A percentile compares a stretch with the other conserved stretches of the same genome.
Conservation (phyloP, 2,113 vertebrate species). For the Haemorhous mexicanus region DNA sequence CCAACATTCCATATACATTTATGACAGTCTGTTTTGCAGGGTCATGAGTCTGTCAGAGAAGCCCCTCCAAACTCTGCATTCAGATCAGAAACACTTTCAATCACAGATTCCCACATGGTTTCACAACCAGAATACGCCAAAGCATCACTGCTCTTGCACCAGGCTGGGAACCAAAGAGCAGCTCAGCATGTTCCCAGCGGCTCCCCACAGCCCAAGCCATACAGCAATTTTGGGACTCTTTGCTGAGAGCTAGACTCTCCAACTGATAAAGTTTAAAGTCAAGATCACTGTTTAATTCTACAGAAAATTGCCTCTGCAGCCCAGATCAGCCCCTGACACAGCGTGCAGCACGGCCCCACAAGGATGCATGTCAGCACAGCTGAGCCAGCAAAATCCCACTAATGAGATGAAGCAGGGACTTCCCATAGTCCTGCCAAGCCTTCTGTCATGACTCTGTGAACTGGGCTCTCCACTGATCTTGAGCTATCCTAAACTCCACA, state of each 20-base stretch:
- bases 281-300: not conserved
- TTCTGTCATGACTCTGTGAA: not conserved
- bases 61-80: not conserved
- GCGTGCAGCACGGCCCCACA: not conserved
- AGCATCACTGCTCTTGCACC: not conserved
- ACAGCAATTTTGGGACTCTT: not conserved
- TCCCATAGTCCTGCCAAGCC: not conserved
- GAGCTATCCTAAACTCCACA: accelerated
- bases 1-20: not conserved
- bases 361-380: not conserved
- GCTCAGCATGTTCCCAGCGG: accelerated
- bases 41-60: not conserved
- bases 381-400: not conserved
- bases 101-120: not conserved
- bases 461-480: accelerated
- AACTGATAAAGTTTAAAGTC: not conserved
- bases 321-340: not conserved
- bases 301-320: not conserved
- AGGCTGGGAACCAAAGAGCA: not conserved
- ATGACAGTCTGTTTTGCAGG: not conserved
- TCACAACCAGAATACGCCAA: not conserved
- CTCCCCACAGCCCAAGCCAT: not conserved
- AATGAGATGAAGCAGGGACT: not conserved
- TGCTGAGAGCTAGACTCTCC: not conserved
- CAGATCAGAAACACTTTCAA: not conserved